Conservation (phyloP, 2,113 vertebrate genomes). For the Albula goreensis region DNA sequence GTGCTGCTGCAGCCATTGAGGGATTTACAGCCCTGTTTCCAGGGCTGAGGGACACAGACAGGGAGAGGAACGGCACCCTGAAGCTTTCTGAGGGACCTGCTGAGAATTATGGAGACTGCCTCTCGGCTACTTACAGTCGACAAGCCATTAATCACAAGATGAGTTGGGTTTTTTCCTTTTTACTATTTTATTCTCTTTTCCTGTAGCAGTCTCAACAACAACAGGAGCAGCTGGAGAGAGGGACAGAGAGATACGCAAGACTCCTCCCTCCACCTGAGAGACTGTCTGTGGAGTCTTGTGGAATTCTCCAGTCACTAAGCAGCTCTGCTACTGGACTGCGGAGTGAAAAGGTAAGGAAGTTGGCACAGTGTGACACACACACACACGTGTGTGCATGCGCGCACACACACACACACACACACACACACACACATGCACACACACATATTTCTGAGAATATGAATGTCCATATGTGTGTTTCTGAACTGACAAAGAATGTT, state of each 20-base stretch:
- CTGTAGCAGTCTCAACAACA: not conserved
- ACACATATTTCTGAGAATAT: not conserved
- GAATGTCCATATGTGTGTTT: not conserved
- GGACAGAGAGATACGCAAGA: not conserved
- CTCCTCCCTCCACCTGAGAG: not conserved
- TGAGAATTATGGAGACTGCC: conserved; percentile 49
- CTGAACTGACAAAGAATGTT: not conserved
- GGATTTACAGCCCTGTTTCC: conserved; percentile 39
- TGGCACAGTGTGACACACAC: no score
- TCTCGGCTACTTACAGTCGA: conserved; percentile 39
- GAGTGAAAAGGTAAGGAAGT: not conserved
- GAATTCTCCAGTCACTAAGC: not conserved
- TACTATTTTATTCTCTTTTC: conserved; percentile 23
- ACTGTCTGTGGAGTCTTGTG: not conserved
- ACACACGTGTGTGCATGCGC: no score
- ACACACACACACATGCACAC: not conserved
- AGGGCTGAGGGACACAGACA: conserved; percentile 35
- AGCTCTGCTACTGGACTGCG: not conserved
- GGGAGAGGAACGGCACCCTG: conserved; percentile 46
- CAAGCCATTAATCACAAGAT: conserved; percentile 40
- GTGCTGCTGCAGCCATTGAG: conserved; percentile 20
- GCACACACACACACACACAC: no score
- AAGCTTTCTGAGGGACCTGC: conserved; percentile 39
- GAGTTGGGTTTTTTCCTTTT: conserved; percentile 32
- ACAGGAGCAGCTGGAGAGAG: not conserved